A percentile compares a stretch with the other conserved stretches of the same genome.
These are phyloP conservation scores for Diarsia mendica DNA, from an alignment of 2,888 invertebrate species.

Conservation along the genomic window DNA sequence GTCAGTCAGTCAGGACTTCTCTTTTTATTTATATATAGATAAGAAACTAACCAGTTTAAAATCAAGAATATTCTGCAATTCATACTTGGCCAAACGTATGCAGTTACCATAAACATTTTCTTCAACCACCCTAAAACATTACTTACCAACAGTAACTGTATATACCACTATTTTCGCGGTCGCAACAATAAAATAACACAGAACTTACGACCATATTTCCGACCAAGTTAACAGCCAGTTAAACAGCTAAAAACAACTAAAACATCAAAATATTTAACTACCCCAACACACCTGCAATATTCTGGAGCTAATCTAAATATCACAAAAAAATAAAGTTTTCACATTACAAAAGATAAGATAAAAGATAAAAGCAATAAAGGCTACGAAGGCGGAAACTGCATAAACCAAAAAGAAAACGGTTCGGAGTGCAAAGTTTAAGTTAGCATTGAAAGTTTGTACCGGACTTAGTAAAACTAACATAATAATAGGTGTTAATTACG, in stretches of 20 bases:
- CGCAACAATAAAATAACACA: conserved; percentile 18
- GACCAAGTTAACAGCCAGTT: conserved; percentile 9
- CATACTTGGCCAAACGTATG: neutral
- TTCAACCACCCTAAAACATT: neutral
- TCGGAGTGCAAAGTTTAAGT: conserved; percentile 79
- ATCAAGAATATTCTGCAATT: conserved; percentile 3
- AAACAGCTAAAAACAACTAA: conserved; percentile 8
- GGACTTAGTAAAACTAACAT: conserved; percentile 75
- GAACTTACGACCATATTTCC: conserved; percentile 17
- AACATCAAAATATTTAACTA: conserved; percentile 32
- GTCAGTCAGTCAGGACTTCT: no score
- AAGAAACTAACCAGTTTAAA: neutral
- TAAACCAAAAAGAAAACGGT: conserved; percentile 74
- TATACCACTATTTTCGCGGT: neutral
- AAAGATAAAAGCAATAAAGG: conserved; percentile 70
- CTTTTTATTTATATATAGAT: neutral
- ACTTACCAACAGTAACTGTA: neutral
- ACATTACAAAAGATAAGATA: conserved; percentile 70
- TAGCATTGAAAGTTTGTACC: conserved; percentile 66
- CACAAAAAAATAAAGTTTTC: conserved; percentile 64
- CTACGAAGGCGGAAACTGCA: conserved; percentile 69
- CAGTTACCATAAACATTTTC: neutral
- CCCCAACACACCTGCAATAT: conserved; percentile 28
- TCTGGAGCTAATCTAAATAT: conserved; percentile 58
- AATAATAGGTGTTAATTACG: conserved; percentile 70